Base-by-base conservation (phyloP, 2,113 vertebrate genomes). In the Gnathonemus longibarbis region DNA sequence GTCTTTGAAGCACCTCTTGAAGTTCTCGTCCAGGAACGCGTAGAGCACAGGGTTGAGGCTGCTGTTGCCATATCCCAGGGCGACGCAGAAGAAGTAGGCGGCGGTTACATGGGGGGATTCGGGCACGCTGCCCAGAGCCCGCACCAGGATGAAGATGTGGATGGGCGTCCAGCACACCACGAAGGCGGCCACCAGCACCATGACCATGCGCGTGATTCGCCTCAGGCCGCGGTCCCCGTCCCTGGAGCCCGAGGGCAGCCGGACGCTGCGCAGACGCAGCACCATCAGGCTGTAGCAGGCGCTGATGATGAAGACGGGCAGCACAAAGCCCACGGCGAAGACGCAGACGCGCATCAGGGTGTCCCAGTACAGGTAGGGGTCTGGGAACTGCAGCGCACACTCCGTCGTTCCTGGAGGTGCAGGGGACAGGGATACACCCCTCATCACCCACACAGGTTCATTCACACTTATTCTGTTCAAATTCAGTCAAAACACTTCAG, bases 31-130 rank as follows among this genome's bases (percentile, higher is more conserved):
- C 89, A 96, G 91, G 92, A 96, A 96, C 15, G 95, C 96, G 27
- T 96, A 96, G 74, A 96, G 95, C 89, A 96, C 97, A 90, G 98
- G 98, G 90, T 99, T 99, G 90, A 99, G 97, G 93, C 98, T 98
- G 94, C 98, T 99, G 93, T 99, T 99, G 94, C 98, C 98, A 91
- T 99, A 99, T 35, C 98, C 98, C 92, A 99, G 92, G 62, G 98
- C 98, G 3, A 99, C 98, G 24, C 98, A 99, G 94, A 99, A 99
- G 94, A 99, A 99, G 92, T 99, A 99, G 91, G 98, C 97, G 0
- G 97, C 98, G 92, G 97, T 96, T 66, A 97, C 97, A 0, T 96
- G 96, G 0, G 98, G 97, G 80, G 97, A 98, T 90, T 99, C 97
- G 0, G 98, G 97, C 31, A 98, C 96, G 0, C 95, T 95, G 19